phyloP scores from a whole-genome alignment of 1,140 invertebrate species.

The Hylyphantes graminicola region DNA sequence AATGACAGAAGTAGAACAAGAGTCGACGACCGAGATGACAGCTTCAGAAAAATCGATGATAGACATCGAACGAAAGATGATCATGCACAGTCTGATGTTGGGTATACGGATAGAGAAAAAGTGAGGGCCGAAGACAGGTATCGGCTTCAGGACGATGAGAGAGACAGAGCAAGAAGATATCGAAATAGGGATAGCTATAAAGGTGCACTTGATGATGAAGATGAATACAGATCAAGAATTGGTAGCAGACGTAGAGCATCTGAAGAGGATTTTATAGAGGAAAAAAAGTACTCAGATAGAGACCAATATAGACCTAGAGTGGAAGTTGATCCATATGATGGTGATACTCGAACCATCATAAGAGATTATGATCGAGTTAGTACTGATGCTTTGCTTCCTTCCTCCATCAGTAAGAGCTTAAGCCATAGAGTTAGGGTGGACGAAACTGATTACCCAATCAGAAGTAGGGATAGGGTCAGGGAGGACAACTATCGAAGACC shows the following conservation, averaged over 20 bases:
- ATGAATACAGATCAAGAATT: neutral
- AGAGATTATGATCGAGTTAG: neutral
- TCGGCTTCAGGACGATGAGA: neutral
- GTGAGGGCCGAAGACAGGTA: neutral
- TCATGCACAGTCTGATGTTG: neutral
- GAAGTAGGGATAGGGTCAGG: neutral
- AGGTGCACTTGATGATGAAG: neutral
- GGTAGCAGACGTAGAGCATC: neutral
- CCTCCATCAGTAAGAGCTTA: neutral
- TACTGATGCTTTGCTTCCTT: neutral
- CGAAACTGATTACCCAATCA: neutral
- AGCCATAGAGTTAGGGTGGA: neutral
- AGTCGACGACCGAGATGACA: too few relatives aligned
- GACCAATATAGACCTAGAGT: neutral
- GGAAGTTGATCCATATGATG: neutral
- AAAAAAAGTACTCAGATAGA: neutral
- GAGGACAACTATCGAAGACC: constrained; percentile 17
- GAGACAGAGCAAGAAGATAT: neutral
- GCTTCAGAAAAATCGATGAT: too few relatives aligned
- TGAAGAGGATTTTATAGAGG: neutral
- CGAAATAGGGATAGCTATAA: neutral
- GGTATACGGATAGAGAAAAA: neutral
- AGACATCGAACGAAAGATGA: too few relatives aligned
- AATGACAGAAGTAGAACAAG: too few relatives aligned
- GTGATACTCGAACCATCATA: neutral